phyloP scores from a whole-genome alignment of 2,797 vertebrate species.

The Aplochiton taeniatus region DNA sequence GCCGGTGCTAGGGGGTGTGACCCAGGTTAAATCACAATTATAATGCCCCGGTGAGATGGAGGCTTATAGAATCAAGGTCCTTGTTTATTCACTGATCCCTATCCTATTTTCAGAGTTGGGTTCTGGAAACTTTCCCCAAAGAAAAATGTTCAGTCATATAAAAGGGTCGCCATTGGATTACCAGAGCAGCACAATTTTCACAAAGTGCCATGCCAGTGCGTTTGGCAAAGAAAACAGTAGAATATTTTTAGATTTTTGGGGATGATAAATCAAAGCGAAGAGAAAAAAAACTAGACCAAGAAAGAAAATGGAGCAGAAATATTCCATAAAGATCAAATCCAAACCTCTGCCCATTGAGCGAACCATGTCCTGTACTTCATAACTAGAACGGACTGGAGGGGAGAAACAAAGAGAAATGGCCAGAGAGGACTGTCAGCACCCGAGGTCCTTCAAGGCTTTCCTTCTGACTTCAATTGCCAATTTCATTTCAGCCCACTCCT shows the following conservation, averaged over 20 bases:
- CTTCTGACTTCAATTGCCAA: conserved; percentile 43
- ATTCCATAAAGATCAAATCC: too few species aligned
- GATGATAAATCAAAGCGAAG: conserved; percentile 4
- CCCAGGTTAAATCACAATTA: conserved; percentile 16
- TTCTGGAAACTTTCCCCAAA: conserved; percentile 14
- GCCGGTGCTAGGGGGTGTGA: conserved; percentile 22
- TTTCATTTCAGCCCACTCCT: conserved; percentile 39
- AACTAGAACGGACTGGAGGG: neutral
- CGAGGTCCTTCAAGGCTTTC: conserved; percentile 21
- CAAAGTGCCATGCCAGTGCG: neutral
- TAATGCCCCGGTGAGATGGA: conserved; percentile 29
- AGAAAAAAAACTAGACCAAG: neutral
- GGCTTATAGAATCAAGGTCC: conserved; percentile 24
- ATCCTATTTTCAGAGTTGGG: conserved; percentile 30
- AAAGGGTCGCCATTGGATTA: conserved; percentile 13
- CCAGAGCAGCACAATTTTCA: conserved; percentile 8
- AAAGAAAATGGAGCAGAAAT: neutral
- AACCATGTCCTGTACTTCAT: too few species aligned
- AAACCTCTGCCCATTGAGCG: too few species aligned
- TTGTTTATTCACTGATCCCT: conserved; percentile 38
- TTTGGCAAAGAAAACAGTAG: neutral
- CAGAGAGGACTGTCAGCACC: conserved; percentile 14
- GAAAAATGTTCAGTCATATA: conserved; percentile 15
- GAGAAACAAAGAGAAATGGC: neutral
- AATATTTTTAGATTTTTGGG: neutral